These are phyloP conservation scores for Takifugu ocellatus DNA, from an alignment of 2,797 vertebrate species.

Conservation along the genomic window DNA sequence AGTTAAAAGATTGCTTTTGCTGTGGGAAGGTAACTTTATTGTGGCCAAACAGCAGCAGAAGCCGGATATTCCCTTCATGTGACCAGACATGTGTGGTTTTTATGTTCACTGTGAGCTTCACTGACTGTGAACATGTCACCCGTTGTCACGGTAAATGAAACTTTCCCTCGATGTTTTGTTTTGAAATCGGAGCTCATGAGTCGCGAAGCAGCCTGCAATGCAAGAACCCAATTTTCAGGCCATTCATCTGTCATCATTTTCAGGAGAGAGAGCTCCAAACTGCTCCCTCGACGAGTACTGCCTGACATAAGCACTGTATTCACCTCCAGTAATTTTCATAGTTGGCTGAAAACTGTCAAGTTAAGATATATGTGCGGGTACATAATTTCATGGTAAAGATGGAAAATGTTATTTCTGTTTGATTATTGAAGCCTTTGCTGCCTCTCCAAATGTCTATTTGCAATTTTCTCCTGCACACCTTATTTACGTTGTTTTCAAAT, in stretches of 20 bases:
- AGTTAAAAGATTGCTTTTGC: slow-evolving; percentile 24
- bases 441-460: slow-evolving; percentile 62
- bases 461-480: slow-evolving; percentile 65
- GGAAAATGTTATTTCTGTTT: slow-evolving; percentile 80
- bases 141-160: slow-evolving; percentile 23
- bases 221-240: slow-evolving; percentile 44
- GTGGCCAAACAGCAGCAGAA: too few species aligned
- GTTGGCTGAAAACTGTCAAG: slow-evolving; percentile 78
- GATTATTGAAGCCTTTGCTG: slow-evolving; percentile 74
- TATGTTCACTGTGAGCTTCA: not conserved
- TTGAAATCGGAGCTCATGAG: slow-evolving; percentile 17
- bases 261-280: slow-evolving; percentile 55
- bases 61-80: too few species aligned
- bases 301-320: slow-evolving; percentile 60
- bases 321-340: slow-evolving; percentile 71
- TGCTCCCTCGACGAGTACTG: slow-evolving; percentile 64
- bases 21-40: not conserved
- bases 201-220: slow-evolving; percentile 40
- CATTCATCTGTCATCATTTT: slow-evolving; percentile 62
- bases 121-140: slow-evolving; percentile 16
- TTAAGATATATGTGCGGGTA: slow-evolving; percentile 76
- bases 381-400: slow-evolving; percentile 81
- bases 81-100: too few species aligned
- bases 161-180: not conserved
- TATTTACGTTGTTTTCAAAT: slow-evolving; percentile 83